Evolutionary conservation across 2,888 invertebrate species (phyloP).

Genomic region (Hypselothyrea guttata): DNA sequence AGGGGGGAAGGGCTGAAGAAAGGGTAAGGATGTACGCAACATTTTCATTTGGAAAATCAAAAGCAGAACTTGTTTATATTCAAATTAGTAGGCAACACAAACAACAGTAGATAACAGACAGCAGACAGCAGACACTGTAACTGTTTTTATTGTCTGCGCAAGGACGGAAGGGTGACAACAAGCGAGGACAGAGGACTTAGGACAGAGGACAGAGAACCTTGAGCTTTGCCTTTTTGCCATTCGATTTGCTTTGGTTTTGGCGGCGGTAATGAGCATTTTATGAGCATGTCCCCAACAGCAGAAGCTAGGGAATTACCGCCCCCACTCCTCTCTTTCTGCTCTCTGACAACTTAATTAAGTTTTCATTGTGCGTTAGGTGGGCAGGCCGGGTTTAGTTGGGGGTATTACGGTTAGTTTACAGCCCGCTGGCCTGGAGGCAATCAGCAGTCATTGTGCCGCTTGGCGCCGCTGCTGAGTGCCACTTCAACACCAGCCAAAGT

Average conservation of each 20-base stretch:
- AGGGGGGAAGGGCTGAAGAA: background rate
- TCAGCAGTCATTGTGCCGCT: conserved; percentile 42
- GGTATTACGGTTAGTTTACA: conserved; percentile 15
- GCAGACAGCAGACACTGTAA: conserved; percentile 21
- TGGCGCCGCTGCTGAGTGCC: conserved; percentile 35
- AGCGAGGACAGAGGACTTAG: conserved; percentile 36
- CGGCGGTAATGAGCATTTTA: conserved; percentile 69
- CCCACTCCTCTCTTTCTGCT: background rate
- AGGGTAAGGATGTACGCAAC: conserved; percentile 52
- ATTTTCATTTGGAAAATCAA: conserved; percentile 65
- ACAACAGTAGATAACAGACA: conserved; percentile 34
- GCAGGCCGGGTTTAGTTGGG: background rate
- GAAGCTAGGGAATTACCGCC: background rate
- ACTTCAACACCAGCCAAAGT: conserved; percentile 40
- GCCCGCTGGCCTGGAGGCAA: conserved; percentile 29
- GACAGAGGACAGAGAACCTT: too few relatives aligned
- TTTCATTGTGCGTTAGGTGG: conserved; percentile 59
- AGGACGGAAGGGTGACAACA: conserved; percentile 45
- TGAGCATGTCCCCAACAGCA: conserved; percentile 55
- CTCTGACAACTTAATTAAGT: conserved; percentile 75
- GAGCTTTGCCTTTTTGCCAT: conserved; percentile 57
- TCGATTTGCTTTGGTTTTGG: conserved; percentile 66
- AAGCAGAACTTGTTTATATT: conserved; percentile 75
- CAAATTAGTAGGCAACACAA: conserved; percentile 75
- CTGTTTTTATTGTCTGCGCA: conserved; percentile 51